phyloP scores from a whole-genome alignment of 2,888 invertebrate genomes.

The Parelbella ahira region DNA sequence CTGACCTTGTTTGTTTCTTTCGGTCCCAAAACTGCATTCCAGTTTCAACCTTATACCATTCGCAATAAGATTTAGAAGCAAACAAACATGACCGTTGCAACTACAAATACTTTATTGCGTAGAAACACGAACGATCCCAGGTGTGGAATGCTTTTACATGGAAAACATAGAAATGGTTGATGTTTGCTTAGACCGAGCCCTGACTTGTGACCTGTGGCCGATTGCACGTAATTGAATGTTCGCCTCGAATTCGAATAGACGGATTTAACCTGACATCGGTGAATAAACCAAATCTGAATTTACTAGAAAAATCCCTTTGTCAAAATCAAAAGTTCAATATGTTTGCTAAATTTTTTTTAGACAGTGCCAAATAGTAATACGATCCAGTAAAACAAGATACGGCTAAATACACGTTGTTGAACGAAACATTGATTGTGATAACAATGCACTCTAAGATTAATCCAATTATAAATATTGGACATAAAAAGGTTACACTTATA shows the following conservation, averaged over 20 bases:
- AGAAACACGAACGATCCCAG: slow-evolving; percentile 71
- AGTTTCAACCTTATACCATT: slow-evolving; percentile 34
- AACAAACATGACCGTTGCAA: slow-evolving; percentile 31
- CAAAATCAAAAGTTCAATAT: too few species aligned
- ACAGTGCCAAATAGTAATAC: too few species aligned
- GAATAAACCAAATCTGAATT: too few species aligned
- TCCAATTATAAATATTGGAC: background rate
- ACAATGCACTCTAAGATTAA: too few species aligned
- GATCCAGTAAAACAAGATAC: too few species aligned
- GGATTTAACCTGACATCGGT: background rate
- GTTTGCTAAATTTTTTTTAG: too few species aligned
- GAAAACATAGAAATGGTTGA: slow-evolving; percentile 61
- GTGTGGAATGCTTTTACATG: slow-evolving; percentile 71
- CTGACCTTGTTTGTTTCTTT: slow-evolving; percentile 55
- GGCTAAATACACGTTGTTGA: too few species aligned
- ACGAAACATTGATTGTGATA: too few species aligned
- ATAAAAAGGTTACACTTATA: background rate
- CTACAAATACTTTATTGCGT: slow-evolving; percentile 59
- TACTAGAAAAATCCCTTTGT: too few species aligned
- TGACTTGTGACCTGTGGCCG: slow-evolving; percentile 5
- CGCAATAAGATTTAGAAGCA: slow-evolving; percentile 32
- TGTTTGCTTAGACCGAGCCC: slow-evolving; percentile 34
- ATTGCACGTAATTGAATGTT: slow-evolving; percentile 5
- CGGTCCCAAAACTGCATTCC: slow-evolving; percentile 19
- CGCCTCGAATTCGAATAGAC: background rate